Percentiles rank a stretch among this genome's conserved stretches.
Evolutionary conservation across 2,888 invertebrate species (phyloP).

Genomic region (Drosophila neonasuta): DNA sequence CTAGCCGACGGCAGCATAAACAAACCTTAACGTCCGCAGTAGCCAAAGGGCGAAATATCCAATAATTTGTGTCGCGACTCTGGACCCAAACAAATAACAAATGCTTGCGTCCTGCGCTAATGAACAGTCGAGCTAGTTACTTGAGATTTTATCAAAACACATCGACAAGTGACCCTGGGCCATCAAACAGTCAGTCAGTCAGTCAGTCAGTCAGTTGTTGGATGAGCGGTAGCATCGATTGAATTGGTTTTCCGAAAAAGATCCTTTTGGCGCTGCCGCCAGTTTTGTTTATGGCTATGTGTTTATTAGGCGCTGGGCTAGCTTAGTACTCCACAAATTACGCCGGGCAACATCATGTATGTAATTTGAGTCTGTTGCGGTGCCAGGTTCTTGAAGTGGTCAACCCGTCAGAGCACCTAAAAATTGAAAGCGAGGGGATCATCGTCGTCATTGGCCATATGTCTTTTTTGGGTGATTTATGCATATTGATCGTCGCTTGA

Average conservation of each 20-base stretch:
- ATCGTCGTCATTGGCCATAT: conserved; percentile 57
- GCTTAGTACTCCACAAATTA: conserved; percentile 50
- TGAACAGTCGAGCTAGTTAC: conserved; percentile 63
- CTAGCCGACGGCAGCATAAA: conserved; percentile 53
- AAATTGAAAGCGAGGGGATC: conserved; percentile 5
- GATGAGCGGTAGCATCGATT: conserved; percentile 57
- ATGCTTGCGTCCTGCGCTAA: conserved; percentile 52
- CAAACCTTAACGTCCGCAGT: conserved; percentile 35
- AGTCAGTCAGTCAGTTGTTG: conserved; percentile 14
- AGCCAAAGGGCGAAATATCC: conserved; percentile 29
- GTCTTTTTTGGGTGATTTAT: conserved; percentile 58
- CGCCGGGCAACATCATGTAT: conserved; percentile 27
- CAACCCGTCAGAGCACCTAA: conserved; percentile 49
- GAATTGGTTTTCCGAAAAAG: conserved; percentile 34
- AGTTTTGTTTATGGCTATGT: conserved; percentile 65
- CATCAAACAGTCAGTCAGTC: conserved; percentile 17
- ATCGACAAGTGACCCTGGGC: conserved; percentile 26
- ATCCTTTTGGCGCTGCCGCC: conserved; percentile 62
- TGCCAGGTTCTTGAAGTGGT: conserved; percentile 67
- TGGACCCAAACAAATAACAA: conserved; percentile 50
- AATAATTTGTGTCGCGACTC: conserved; percentile 58
- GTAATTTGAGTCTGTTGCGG: conserved; percentile 57
- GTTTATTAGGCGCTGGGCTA: conserved; percentile 63
- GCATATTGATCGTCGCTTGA: conserved; percentile 16
- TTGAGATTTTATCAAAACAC: conserved; percentile 77